phyloP scores from a whole-genome alignment of 2,888 invertebrate genomes.

The Ganaspis brasiliensis region DNA sequence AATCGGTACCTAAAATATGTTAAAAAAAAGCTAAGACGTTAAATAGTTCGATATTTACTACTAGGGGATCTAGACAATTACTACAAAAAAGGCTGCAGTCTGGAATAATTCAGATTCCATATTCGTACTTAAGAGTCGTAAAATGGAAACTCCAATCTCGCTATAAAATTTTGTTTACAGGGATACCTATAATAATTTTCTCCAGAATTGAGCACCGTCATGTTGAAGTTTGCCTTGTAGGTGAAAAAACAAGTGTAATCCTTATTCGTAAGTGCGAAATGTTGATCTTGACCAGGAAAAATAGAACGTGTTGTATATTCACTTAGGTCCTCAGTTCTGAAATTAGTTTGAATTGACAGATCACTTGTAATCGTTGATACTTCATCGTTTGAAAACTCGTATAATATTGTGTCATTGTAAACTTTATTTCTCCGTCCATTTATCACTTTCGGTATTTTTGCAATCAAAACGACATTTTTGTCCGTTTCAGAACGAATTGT shows the following conservation, averaged over 20 bases:
- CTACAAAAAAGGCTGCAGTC: too few species aligned
- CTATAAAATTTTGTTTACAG: too few species aligned
- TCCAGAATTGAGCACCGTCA: neutral
- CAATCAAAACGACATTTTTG: slow-evolving; percentile 53
- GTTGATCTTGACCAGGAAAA: neutral
- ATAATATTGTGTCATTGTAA: slow-evolving; percentile 8
- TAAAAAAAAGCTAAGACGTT: neutral
- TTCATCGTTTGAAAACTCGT: slow-evolving; percentile 39
- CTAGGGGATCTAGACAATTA: too few species aligned
- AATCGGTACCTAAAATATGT: slow-evolving; percentile 64
- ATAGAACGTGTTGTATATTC: neutral
- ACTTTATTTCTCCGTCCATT: slow-evolving; percentile 38
- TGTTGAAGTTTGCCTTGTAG: slow-evolving; percentile 39
- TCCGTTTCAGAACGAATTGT: neutral
- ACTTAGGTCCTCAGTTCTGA: neutral
- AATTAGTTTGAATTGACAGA: neutral
- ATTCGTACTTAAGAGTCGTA: too few species aligned
- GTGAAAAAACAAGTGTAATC: slow-evolving; percentile 4
- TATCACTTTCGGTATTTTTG: slow-evolving; percentile 59
- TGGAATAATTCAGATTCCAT: too few species aligned
- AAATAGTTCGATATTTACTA: too few species aligned
- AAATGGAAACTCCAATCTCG: too few species aligned
- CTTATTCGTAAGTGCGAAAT: neutral
- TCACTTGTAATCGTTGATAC: slow-evolving; percentile 11
- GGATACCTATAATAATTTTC: slow-evolving; percentile 66